Evolutionary conservation across 2,113 vertebrate genomes (phyloP), one percentile per base, ranked within the genome.

Genomic region (Calonectris borealis): DNA sequence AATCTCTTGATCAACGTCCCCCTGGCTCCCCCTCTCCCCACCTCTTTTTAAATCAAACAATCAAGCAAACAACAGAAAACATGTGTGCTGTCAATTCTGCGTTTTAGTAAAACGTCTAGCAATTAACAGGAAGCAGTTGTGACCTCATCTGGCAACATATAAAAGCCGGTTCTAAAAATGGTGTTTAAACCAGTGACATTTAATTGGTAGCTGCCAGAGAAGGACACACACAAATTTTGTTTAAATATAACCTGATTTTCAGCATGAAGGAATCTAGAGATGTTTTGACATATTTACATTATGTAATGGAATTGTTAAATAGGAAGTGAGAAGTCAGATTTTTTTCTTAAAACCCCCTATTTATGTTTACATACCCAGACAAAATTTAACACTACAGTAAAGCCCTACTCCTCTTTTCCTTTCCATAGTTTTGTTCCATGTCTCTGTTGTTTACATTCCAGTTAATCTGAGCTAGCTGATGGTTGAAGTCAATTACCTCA

Each of bases 271-370:
- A 93, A 94, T 96, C 57, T 81, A 61, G 76, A 94, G 60, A 57
- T 91, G 72, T 96, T 97, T 96, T 96, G 93, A 95, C 84, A 93
- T 80, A 52, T 79, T 94, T 95, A 90, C 16, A 34, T 95, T 94
- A 88, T 62, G 78, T 91, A 97, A 97, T 94, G 83, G 79, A 96
- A 97, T 36, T 79, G 91, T 79, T 94, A 89, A 94, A 85, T 64
- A 71, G 95, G 73, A 94, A 79, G 17, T 81, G 32, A 95, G 44
- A 90, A 77, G 69, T 77, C 16, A 36, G 10, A 0, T 32, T 72
- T 91, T 79, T 94, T 92, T 66, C 29, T 51, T 29, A 24, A 52
- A 71, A 87, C 15, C 0, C 2, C 18, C 44, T 51, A 25, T 91
- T 83, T 96, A 77, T 95, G 40, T 96, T 97, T 92, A 87, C 58